A percentile compares a stretch with the other conserved stretches of the same genome.
These are phyloP conservation scores for Hipposideros larvatus DNA, from an alignment of 2,797 vertebrate species.

Conservation along the genomic window DNA sequence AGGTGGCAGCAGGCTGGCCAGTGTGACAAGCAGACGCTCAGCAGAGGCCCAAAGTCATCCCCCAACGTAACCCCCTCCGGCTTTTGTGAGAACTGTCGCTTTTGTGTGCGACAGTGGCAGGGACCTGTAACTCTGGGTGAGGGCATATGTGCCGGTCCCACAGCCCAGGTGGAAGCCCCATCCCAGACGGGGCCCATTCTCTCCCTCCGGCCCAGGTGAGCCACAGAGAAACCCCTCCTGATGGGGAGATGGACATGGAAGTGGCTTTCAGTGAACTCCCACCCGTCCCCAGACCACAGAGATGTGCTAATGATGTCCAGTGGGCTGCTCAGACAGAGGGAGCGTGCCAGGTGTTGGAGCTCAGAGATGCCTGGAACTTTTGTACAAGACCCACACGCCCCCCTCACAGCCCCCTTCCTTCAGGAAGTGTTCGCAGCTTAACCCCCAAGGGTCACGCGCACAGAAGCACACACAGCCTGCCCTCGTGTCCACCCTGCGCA, in stretches of 20 bases:
- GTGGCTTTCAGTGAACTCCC: not conserved
- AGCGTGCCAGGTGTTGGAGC: fast-evolving
- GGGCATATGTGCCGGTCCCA: fast-evolving
- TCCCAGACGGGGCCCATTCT: not conserved
- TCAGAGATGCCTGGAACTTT: not conserved
- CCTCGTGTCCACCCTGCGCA: fast-evolving
- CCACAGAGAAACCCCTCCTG: constrained; percentile 58
- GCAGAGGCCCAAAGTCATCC: not conserved
- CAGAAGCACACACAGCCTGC: not conserved
- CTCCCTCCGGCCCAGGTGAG: not conserved
- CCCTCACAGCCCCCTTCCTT: not conserved
- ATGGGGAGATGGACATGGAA: not conserved
- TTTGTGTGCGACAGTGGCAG: fast-evolving
- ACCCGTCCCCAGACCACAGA: not conserved
- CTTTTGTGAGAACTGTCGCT: not conserved
- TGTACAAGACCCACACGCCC: not conserved
- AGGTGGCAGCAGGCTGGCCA: fast-evolving
- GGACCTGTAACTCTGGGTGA: constrained; percentile 49
- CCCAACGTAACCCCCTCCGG: not conserved
- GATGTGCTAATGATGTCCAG: fast-evolving
- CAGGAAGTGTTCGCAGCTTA: not conserved
- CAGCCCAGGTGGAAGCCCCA: not conserved
- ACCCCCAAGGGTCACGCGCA: not conserved
- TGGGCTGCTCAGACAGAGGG: not conserved
- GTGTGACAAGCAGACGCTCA: not conserved